These are phyloP conservation scores for Oryzias curvinotus DNA, from an alignment of 2,113 vertebrate species.

Conservation along the genomic window DNA sequence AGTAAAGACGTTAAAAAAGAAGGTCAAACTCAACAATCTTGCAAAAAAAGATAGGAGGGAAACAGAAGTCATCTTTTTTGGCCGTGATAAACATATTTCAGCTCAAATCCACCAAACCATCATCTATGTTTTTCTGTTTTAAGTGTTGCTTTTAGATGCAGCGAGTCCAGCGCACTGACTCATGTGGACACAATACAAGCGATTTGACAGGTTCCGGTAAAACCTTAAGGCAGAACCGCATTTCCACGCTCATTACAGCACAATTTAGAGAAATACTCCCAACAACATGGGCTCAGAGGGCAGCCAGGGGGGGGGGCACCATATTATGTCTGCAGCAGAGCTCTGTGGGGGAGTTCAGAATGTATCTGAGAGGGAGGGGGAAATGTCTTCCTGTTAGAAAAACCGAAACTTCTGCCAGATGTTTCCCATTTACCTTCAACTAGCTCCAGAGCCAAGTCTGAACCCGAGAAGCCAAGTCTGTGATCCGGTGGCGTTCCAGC, in stretches of 20 bases:
- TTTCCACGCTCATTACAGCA: not conserved
- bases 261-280: conserved; percentile 12
- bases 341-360: conserved; percentile 38
- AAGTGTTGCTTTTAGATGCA: too few relatives aligned
- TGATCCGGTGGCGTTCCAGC: conserved; percentile 27
- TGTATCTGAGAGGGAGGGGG: conserved; percentile 3
- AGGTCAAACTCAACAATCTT: too few relatives aligned
- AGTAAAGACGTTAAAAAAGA: too few relatives aligned
- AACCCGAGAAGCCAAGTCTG: conserved; percentile 15
- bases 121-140: too few relatives aligned
- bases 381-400: conserved; percentile 47
- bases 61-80: too few relatives aligned
- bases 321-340: conserved; percentile 40
- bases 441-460: conserved; percentile 40
- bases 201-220: not conserved
- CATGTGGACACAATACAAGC: not conserved
- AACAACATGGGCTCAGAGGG: conserved; percentile 20
- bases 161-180: not conserved
- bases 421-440: conserved; percentile 59
- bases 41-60: too few relatives aligned
- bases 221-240: not conserved
- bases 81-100: too few relatives aligned
- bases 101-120: too few relatives aligned
- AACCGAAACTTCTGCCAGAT: conserved; percentile 48
- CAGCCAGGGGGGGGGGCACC: conserved; percentile 28